Evolutionary conservation across 2,888 invertebrate genomes (phyloP).

Genomic region (Caenorhabditis drosophilae): DNA sequence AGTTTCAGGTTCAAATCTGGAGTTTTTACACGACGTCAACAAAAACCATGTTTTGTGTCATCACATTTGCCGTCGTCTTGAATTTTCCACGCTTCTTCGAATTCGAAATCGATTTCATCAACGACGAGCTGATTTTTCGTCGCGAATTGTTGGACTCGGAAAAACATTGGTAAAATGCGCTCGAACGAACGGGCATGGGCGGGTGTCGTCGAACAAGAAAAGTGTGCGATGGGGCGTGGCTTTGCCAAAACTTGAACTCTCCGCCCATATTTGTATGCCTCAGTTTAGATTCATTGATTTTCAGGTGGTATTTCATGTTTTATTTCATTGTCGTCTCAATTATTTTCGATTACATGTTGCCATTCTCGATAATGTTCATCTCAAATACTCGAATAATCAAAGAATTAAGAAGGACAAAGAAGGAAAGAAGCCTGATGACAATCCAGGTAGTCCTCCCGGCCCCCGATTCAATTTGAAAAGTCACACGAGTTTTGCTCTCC

Average conservation of each 20-base stretch:
- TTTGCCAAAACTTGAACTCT: too few species aligned
- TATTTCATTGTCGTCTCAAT: slow-evolving; percentile 34
- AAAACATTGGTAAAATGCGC: slow-evolving; percentile 13
- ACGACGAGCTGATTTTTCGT: slow-evolving; percentile 15
- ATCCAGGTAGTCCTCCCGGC: too few species aligned
- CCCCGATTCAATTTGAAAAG: too few species aligned
- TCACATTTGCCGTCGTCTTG: slow-evolving; percentile 24
- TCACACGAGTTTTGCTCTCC: too few species aligned
- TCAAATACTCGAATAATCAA: slow-evolving; percentile 28
- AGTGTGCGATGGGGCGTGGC: too few species aligned
- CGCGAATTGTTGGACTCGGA: slow-evolving; percentile 27
- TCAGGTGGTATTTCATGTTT: slow-evolving; percentile 35
- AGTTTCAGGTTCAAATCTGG: slow-evolving; percentile 34
- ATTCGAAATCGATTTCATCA: slow-evolving; percentile 26
- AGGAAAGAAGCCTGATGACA: slow-evolving; percentile 33
- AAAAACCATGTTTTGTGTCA: slow-evolving; percentile 24
- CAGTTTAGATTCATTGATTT: neutral
- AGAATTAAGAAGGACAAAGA: slow-evolving; percentile 26
- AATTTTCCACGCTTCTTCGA: slow-evolving; percentile 36
- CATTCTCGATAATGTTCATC: slow-evolving; percentile 32
- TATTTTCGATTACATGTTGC: slow-evolving; percentile 31
- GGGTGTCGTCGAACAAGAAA: too few species aligned
- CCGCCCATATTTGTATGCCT: neutral
- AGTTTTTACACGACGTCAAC: slow-evolving; percentile 27
- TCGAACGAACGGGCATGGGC: too few species aligned